Evolutionary conservation across 1,140 invertebrate genomes (phyloP).

Genomic region (Heliconius hewitsoni): DNA sequence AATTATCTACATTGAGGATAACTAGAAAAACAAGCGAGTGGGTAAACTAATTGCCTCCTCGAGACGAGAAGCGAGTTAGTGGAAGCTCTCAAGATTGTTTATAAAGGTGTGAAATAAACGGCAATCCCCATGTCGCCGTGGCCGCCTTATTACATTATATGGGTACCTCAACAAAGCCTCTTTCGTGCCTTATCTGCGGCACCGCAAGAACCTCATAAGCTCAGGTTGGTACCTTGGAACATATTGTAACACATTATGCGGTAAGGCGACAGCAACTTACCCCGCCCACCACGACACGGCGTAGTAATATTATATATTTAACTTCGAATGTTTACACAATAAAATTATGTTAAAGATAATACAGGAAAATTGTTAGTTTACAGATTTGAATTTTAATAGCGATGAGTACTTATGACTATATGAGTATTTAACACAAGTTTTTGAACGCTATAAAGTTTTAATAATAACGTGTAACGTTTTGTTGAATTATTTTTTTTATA

Average conservation of each 20-base stretch:
- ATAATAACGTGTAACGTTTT: too few relatives aligned
- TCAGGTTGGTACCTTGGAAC: conserved; percentile 71
- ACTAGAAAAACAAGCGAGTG: conserved; percentile 30
- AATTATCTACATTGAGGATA: conserved; percentile 19
- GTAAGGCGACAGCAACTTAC: conserved; percentile 45
- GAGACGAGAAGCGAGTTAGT: conserved; percentile 38
- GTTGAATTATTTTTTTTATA: too few relatives aligned
- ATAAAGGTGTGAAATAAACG: conserved; percentile 61
- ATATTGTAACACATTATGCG: conserved; percentile 51
- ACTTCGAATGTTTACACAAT: conserved; percentile 55
- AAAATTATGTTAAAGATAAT: neutral
- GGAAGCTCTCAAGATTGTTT: conserved; percentile 53
- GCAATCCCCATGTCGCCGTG: conserved; percentile 48
- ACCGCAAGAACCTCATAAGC: conserved; percentile 68
- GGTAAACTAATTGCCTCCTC: conserved; percentile 54
- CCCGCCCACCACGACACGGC: conserved; percentile 49
- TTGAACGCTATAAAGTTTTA: too few relatives aligned
- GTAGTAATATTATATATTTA: conserved; percentile 66
- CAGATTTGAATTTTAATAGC: conserved; percentile 14
- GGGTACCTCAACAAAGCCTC: conserved; percentile 64
- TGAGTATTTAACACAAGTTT: too few relatives aligned
- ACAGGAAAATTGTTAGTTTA: neutral
- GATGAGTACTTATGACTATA: neutral
- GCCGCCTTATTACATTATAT: conserved; percentile 64
- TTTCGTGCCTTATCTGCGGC: conserved; percentile 72